phyloP scores from a whole-genome alignment of 1,140 invertebrate genomes.

The Eriosoma lanigerum region DNA sequence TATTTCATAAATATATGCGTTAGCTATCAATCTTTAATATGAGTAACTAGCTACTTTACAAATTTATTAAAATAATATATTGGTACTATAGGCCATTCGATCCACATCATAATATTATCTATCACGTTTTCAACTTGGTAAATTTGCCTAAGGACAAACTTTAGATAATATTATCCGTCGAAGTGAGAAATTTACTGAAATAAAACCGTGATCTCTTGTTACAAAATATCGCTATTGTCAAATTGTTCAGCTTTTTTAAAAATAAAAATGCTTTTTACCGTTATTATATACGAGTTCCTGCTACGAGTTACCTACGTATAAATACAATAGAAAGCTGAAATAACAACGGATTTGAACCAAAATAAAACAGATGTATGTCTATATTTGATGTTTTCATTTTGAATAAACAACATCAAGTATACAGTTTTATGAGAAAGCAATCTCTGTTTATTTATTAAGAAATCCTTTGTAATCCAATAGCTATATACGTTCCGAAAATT shows the following conservation, averaged over 20 bases:
- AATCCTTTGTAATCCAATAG: constrained; percentile 4
- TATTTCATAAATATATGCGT: too few species aligned
- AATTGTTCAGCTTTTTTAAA: neutral
- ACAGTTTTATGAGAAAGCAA: neutral
- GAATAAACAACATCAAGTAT: neutral
- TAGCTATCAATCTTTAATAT: too few species aligned
- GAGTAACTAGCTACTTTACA: too few species aligned
- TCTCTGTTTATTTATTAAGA: neutral
- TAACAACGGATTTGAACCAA: constrained; percentile 19
- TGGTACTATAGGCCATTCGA: too few species aligned
- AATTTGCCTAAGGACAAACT: too few species aligned
- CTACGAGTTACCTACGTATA: too few species aligned
- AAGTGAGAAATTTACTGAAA: neutral
- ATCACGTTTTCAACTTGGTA: too few species aligned
- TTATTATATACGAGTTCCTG: neutral
- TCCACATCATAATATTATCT: too few species aligned
- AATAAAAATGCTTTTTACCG: constrained; percentile 17
- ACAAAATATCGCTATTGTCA: neutral
- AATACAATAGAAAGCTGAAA: neutral
- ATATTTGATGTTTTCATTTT: constrained; percentile 21
- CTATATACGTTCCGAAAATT: neutral
- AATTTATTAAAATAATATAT: too few species aligned
- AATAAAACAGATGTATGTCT: constrained; percentile 13
- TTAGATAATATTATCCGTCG: too few species aligned
- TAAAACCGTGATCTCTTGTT: neutral